These are phyloP conservation scores for Callopanchax toddi DNA, from an alignment of 2,113 vertebrate species.

Conservation along the genomic window DNA sequence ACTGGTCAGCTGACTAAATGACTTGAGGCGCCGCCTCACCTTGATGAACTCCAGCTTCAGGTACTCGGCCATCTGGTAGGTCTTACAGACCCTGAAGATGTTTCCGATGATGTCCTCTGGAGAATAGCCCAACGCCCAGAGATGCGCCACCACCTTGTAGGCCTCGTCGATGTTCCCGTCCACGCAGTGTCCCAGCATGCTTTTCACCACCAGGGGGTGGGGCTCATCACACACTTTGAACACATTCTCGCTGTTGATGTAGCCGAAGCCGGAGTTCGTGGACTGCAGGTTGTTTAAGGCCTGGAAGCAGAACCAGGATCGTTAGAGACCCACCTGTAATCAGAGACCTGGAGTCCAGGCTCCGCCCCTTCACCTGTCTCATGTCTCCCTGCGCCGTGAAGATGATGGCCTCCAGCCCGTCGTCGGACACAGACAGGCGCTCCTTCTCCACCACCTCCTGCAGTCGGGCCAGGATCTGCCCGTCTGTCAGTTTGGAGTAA, in stretches of 20 bases:
- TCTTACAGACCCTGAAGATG: constrained; percentile 96
- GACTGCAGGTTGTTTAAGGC: constrained; percentile 97
- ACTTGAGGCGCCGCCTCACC: constrained; percentile 75
- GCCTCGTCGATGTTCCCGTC: constrained; percentile 88
- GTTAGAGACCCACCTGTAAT: neutral
- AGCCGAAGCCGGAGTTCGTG: constrained; percentile 92
- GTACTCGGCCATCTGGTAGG: constrained; percentile 94
- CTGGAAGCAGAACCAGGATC: constrained; percentile 64
- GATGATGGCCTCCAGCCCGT: constrained; percentile 95
- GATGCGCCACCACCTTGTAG: constrained; percentile 94
- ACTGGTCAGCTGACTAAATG: too few relatives aligned
- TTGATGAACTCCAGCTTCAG: constrained; percentile 98
- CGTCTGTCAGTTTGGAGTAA: constrained; percentile 92
- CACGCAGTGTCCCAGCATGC: constrained; percentile 94
- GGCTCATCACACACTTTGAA: constrained; percentile 99
- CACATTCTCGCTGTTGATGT: constrained; percentile 96
- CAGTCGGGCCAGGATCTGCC: constrained; percentile 89
- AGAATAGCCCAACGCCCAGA: constrained; percentile 96
- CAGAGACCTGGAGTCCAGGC: neutral
- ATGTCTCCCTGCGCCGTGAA: constrained; percentile 99
- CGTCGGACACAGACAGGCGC: constrained; percentile 83
- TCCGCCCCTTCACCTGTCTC: constrained; percentile 87
- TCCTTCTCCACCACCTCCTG: constrained; percentile 90
- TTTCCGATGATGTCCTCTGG: constrained; percentile 97
- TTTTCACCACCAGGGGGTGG: constrained; percentile 94